Percentiles rank a stretch among this genome's conserved stretches.
Conservation (phyloP, 2,888 invertebrate genomes). For the Blera fallax region DNA sequence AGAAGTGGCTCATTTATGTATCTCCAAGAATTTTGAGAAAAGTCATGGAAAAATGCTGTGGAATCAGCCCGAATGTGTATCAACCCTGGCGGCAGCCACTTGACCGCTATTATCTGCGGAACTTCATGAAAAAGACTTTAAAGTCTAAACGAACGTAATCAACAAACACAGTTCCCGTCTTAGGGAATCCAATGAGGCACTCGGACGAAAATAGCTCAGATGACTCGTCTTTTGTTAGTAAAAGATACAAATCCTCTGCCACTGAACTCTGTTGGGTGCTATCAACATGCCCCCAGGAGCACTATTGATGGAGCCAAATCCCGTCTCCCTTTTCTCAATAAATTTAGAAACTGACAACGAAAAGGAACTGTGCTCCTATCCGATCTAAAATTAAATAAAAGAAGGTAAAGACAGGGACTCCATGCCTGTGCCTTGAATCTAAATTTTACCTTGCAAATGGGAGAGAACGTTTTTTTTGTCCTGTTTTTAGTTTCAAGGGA, state of each 20-base stretch:
- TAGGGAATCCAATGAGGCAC: too few relatives aligned
- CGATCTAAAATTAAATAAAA: background rate
- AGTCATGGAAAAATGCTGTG: too few relatives aligned
- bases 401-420: background rate
- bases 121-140: too few relatives aligned
- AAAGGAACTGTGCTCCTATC: background rate
- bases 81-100: too few relatives aligned
- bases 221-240: too few relatives aligned
- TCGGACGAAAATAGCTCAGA: too few relatives aligned
- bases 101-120: too few relatives aligned
- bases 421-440: background rate
- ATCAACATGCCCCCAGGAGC: background rate
- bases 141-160: too few relatives aligned
- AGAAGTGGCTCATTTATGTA: too few relatives aligned
- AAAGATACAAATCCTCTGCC: background rate
- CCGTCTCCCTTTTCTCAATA: background rate
- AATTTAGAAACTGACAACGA: background rate
- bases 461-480: background rate
- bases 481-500: background rate
- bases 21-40: too few relatives aligned
- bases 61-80: too few relatives aligned
- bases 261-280: background rate
- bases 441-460: background rate
- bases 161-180: too few relatives aligned
- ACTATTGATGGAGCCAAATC: background rate